Conservation (phyloP, 2,888 invertebrate genomes). For the Beris morrisii region DNA sequence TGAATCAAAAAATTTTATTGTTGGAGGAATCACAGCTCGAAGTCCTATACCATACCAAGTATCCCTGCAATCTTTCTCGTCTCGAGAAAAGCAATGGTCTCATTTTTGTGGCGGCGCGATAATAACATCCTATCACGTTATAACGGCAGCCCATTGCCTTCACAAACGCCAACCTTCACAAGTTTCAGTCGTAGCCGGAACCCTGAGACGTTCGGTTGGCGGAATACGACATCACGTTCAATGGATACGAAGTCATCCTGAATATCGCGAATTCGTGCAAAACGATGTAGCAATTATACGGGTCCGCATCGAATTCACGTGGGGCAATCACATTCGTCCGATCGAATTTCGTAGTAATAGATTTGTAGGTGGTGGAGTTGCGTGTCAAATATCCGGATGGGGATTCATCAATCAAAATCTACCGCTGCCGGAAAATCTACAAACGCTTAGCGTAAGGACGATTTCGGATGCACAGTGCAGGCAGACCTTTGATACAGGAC, state of each 20-base stretch:
- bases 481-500: conserved; percentile 47
- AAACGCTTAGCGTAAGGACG: conserved; percentile 48
- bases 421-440: conserved; percentile 46
- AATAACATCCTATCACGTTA: conserved; percentile 48
- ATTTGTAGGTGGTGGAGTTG: conserved; percentile 46
- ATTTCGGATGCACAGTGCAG: conserved; percentile 48
- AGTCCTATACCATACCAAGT: conserved; percentile 52
- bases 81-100: conserved; percentile 42
- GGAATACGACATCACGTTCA: conserved; percentile 48
- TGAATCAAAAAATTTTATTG: conserved; percentile 11
- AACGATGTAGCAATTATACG: conserved; percentile 54
- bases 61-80: conserved; percentile 43
- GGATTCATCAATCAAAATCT: conserved; percentile 29
- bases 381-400: conserved; percentile 51
- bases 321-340: conserved; percentile 51
- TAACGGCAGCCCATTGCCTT: conserved; percentile 55
- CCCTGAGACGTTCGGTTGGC: conserved; percentile 38
- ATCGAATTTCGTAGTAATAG: conserved; percentile 52
- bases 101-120: conserved; percentile 55
- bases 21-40: conserved; percentile 38
- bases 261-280: conserved; percentile 50
- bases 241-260: conserved; percentile 49
- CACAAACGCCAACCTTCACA: conserved; percentile 30
- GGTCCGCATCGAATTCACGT: conserved; percentile 48
- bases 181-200: conserved; percentile 42